Base-by-base conservation (phyloP, 2,113 vertebrate species). In the Athene noctua region DNA sequence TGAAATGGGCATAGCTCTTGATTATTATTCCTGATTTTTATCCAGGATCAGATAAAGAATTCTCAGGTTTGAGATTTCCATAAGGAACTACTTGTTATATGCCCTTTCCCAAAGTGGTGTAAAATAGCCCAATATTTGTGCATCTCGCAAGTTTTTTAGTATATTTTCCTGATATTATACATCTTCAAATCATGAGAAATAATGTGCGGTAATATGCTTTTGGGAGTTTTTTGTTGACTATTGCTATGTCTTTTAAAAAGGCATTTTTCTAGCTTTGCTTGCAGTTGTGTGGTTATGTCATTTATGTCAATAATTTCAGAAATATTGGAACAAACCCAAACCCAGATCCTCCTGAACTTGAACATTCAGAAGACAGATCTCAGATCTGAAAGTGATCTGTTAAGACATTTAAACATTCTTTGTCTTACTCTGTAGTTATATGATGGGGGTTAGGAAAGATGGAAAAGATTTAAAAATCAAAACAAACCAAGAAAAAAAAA, bases 271-370 rank as follows among this genome's bases (percentile, higher is more conserved):
- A n/a, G 3, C 40, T 80, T 62, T 38, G 4, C 61, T 90, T 77
- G 15, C 17, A 13, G 3, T 49, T 70, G 22, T 0, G 0, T 2
- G 1, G 2, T 78, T 71, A 15, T 29, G 19, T 72, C 14, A 38
- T 0, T 38, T 13, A 38, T 2, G 2, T 54, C 42, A 32, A 79
- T 75, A 0, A 42, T 74, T 81, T 67, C 51, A 78, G 55, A 17
- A 63, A 42, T 68, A 65, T 23, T 51, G 18, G 27, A 88, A 81
- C 6, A 16, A 91, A 27, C 5, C 1, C 1, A 4, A 86, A 75
- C 12, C 8, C 20, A 68, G 72, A 27, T 11, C 9, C 2, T 49
- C 10, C 34, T 80, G 51, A 73, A 23, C 16, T 1, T 22, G 12
- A 62, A 34, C 1, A 15, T 61, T 61, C 25, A 78, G 19, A 61